These are phyloP conservation scores for Ceratitis capitata DNA, from an alignment of 1,140 invertebrate genomes.

Conservation along the genomic window DNA sequence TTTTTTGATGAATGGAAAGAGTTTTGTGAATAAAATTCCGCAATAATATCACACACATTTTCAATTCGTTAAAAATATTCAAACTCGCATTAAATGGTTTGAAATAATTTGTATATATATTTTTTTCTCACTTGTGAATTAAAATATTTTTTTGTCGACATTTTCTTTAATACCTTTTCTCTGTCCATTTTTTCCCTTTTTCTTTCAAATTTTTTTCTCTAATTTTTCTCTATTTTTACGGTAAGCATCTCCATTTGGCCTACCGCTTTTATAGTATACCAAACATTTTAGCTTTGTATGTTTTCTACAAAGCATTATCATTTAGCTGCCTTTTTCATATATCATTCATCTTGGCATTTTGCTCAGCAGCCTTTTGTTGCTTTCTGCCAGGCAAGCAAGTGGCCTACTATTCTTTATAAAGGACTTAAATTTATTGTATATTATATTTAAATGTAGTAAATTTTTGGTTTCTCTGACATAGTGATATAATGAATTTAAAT, in stretches of 20 bases:
- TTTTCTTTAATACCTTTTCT: background rate
- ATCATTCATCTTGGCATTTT: background rate
- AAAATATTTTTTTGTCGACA: too few relatives aligned
- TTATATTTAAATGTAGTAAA: background rate
- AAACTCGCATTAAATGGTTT: too few relatives aligned
- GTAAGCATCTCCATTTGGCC: background rate
- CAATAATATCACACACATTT: too few relatives aligned
- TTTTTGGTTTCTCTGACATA: background rate
- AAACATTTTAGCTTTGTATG: background rate
- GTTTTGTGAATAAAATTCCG: too few relatives aligned
- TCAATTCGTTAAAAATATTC: too few relatives aligned
- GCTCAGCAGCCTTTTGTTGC: background rate
- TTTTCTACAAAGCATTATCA: background rate
- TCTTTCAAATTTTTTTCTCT: background rate
- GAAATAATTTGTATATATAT: too few relatives aligned
- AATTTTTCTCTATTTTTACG: background rate
- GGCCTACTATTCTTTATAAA: background rate
- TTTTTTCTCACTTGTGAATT: too few relatives aligned
- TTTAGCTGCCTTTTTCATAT: background rate
- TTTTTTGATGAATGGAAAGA: too few relatives aligned
- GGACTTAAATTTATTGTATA: too few relatives aligned
- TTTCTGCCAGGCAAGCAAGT: background rate
- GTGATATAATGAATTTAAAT: slow-evolving; percentile 8
- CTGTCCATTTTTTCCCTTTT: background rate
- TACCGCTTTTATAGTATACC: background rate